phyloP scores from a whole-genome alignment of 2,113 vertebrate species.

The Tachycineta bicolor region DNA sequence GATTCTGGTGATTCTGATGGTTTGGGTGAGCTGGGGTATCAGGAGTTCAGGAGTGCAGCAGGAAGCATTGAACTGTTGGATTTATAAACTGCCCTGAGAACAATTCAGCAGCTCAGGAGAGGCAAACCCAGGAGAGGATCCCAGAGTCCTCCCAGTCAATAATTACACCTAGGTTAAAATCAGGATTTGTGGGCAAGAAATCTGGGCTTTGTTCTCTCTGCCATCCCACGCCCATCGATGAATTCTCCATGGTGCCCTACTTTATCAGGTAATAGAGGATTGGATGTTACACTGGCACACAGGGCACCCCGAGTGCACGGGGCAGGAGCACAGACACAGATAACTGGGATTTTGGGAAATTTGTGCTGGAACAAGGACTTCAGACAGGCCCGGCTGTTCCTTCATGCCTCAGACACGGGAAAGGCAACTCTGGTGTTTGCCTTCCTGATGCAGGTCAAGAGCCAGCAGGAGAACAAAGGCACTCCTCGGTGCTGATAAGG shows the following conservation, averaged over 20 bases:
- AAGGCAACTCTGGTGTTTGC: not conserved
- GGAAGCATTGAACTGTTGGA: not conserved
- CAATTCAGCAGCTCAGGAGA: not conserved
- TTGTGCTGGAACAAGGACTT: not conserved
- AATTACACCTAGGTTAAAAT: not conserved
- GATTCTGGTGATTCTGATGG: not conserved
- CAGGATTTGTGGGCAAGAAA: not conserved
- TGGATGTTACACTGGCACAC: not conserved
- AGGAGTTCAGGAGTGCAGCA: not conserved
- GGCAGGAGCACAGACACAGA: not conserved
- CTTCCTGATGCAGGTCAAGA: not conserved
- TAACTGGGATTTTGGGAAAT: not conserved
- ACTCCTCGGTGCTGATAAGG: constrained; percentile 11
- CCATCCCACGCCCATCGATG: not conserved
- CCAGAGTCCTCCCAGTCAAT: not conserved
- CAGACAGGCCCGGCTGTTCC: not conserved
- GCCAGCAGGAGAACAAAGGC: constrained; percentile 13
- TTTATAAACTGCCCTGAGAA: not conserved
- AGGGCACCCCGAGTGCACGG: not conserved
- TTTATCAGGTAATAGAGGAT: too few relatives aligned
- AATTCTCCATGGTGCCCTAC: not conserved
- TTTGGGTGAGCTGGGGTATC: not conserved
- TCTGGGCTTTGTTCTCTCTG: not conserved
- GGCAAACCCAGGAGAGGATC: not conserved
- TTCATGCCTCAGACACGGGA: not conserved